Evolutionary conservation across 2,888 invertebrate genomes (phyloP).

Genomic region (Crioceris asparagi): DNA sequence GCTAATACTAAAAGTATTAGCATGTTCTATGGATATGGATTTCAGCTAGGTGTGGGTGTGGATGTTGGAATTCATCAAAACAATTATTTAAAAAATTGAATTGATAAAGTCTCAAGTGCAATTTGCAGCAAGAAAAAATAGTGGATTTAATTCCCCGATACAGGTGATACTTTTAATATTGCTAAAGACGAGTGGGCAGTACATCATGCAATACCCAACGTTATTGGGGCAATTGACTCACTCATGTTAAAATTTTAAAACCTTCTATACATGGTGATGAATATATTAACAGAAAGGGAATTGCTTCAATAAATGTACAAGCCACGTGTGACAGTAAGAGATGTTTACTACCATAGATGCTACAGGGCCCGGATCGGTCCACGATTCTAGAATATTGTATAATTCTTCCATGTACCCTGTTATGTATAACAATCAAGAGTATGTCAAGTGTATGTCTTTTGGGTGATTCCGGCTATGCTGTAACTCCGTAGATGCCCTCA

Average conservation of each 20-base stretch:
- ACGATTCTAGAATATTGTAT: neutral
- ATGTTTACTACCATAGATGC: neutral
- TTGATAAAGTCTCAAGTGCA: too few species aligned
- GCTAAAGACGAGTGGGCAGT: neutral
- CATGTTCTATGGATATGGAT: too few species aligned
- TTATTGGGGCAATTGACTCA: neutral
- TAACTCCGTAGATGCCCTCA: neutral
- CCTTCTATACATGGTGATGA: neutral
- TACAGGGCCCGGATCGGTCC: too few species aligned
- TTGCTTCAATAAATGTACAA: neutral
- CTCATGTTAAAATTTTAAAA: neutral
- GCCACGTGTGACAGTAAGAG: neutral
- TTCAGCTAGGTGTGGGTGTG: too few species aligned
- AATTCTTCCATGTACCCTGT: neutral
- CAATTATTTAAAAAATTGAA: too few species aligned
- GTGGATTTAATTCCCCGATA: conserved; percentile 1
- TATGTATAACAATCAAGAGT: too few species aligned
- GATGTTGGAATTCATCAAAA: too few species aligned
- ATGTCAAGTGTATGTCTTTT: too few species aligned
- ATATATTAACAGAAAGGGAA: too few species aligned
- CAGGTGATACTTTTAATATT: neutral
- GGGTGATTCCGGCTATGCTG: neutral
- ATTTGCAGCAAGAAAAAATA: conserved; percentile 4
- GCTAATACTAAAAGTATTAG: too few species aligned
- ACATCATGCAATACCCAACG: neutral